Evolutionary conservation across 2,797 vertebrate species (phyloP).

Genomic region (Neosilurus mollespiculum): DNA sequence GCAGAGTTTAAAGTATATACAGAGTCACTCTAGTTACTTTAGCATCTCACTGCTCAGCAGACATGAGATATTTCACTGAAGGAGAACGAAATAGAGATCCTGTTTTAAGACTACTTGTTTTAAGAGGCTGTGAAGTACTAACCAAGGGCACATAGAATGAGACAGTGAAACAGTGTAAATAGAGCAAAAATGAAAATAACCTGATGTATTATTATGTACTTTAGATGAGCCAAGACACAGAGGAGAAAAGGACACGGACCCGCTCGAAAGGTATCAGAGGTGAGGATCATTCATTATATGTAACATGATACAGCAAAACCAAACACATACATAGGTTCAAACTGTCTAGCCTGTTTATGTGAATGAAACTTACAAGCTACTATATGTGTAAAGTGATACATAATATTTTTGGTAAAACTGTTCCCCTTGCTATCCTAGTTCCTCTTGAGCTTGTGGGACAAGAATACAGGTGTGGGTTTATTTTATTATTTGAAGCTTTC

Average conservation of each 20-base stretch:
- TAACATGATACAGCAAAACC: background rate
- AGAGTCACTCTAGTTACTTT: conserved; percentile 40
- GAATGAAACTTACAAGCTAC: conserved; percentile 12
- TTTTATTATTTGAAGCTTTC: background rate
- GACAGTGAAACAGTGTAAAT: background rate
- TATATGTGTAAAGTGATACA: background rate
- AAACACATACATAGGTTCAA: background rate
- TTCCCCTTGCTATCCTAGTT: conserved; percentile 62
- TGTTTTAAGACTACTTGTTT: background rate
- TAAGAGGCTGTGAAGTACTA: conserved; percentile 1
- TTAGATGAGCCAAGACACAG: conserved; percentile 94
- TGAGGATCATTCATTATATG: conserved; percentile 64
- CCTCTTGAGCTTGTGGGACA: conserved; percentile 81
- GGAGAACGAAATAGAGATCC: conserved; percentile 5
- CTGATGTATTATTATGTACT: background rate
- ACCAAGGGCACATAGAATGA: background rate
- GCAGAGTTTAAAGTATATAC: conserved; percentile 49
- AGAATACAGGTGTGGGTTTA: conserved; percentile 84
- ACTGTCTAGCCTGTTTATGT: conserved; percentile 30
- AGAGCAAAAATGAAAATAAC: background rate
- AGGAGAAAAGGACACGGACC: conserved; percentile 88
- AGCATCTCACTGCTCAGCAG: conserved; percentile 34
- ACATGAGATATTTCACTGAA: conserved; percentile 33
- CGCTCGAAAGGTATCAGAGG: conserved; percentile 91
- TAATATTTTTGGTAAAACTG: conserved; percentile 8